phyloP scores from a whole-genome alignment of 1,140 invertebrate genomes.

The Drosophila dunni region DNA sequence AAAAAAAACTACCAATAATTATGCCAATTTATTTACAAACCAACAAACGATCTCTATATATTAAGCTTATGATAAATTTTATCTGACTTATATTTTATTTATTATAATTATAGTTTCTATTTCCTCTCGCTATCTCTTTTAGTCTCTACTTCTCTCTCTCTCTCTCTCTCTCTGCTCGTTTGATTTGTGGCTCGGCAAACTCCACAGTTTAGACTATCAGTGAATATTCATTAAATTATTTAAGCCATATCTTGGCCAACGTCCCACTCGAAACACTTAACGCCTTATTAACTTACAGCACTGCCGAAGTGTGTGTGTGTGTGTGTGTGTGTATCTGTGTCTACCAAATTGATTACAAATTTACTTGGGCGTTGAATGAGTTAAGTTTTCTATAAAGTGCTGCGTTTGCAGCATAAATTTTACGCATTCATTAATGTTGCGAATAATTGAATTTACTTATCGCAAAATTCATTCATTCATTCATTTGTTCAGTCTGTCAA shows the following conservation, averaged over 20 bases:
- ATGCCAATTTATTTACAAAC: too few species aligned
- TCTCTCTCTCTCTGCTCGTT: not conserved
- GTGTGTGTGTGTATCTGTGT: constrained; percentile 7
- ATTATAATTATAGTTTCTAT: constrained; percentile 1
- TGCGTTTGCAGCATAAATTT: constrained; percentile 72
- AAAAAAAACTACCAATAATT: too few species aligned
- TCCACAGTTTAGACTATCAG: constrained; percentile 48
- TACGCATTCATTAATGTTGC: constrained; percentile 80
- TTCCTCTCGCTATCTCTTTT: not conserved
- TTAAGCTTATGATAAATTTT: not conserved
- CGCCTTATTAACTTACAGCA: constrained; percentile 62
- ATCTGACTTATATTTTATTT: not conserved
- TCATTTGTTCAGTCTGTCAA: constrained; percentile 26
- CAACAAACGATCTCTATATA: not conserved
- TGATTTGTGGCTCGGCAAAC: constrained; percentile 20
- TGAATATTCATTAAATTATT: constrained; percentile 73
- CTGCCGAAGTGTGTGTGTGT: not conserved
- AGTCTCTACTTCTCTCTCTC: not conserved
- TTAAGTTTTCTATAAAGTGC: constrained; percentile 21
- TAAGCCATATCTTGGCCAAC: constrained; percentile 62
- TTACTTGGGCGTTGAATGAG: constrained; percentile 57
- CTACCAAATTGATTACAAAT: constrained; percentile 70
- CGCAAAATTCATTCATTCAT: constrained; percentile 76
- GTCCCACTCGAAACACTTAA: constrained; percentile 67
- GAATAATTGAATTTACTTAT: constrained; percentile 83